Conservation (phyloP, 2,888 invertebrate species). For the Caenorhabditis sp. region DNA sequence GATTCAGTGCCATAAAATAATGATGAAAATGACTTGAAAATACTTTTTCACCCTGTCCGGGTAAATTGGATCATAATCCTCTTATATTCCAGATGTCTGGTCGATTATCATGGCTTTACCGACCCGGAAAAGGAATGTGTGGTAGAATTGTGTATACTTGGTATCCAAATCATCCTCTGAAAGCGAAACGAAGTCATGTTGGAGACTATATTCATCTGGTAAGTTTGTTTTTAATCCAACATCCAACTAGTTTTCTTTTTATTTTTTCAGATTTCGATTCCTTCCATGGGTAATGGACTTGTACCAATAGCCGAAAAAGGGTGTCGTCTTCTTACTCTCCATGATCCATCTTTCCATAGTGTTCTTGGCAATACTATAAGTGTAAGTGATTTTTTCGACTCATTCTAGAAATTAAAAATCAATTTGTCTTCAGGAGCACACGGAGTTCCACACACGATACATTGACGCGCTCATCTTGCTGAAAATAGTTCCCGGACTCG, state of each 20-base stretch:
- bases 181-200: constrained; percentile 86
- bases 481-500: constrained; percentile 32
- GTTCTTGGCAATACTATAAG: constrained; percentile 7
- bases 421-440: constrained; percentile 28
- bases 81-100: constrained; percentile 39
- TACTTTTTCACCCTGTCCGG: no score
- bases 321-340: constrained; percentile 13
- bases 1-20: no score
- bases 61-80: no score
- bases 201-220: constrained; percentile 77
- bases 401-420: no score
- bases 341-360: constrained; percentile 12
- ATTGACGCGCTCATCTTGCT: constrained; percentile 29
- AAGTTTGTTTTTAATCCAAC: background rate
- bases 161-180: constrained; percentile 90
- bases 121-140: constrained; percentile 40
- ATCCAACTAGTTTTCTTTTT: no score
- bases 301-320: constrained; percentile 51
- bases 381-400: constrained; percentile 1
- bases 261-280: constrained; percentile 42
- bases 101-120: constrained; percentile 35
- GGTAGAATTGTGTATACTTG: constrained; percentile 76
- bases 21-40: no score
- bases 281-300: constrained; percentile 43
- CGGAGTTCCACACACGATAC: constrained; percentile 31